These are phyloP conservation scores for Hyperoplus immaculatus DNA, from an alignment of 2,797 vertebrate genomes.

Conservation along the genomic window DNA sequence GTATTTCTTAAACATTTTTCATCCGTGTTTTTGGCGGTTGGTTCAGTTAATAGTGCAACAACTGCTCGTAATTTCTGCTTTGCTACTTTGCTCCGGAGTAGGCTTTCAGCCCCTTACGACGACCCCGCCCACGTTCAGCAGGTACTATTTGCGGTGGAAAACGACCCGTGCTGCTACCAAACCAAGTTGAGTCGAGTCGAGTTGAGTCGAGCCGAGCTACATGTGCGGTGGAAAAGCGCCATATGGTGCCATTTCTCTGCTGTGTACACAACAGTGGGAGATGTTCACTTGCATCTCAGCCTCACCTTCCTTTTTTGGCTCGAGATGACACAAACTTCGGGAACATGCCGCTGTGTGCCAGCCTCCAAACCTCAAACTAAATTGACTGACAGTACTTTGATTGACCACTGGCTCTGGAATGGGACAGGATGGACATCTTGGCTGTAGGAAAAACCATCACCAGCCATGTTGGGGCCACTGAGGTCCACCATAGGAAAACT, in stretches of 20 bases:
- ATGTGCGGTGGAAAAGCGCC: no score
- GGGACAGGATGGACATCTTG: slow-evolving; percentile 32
- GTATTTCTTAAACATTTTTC: no score
- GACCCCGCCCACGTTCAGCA: no score
- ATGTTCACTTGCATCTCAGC: slow-evolving; percentile 26
- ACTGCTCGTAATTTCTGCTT: no score
- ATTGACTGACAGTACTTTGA: slow-evolving; percentile 47
- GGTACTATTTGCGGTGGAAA: no score
- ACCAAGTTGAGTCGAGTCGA: no score
- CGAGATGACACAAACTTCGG: slow-evolving; percentile 64
- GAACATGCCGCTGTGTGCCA: slow-evolving; percentile 32
- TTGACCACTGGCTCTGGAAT: slow-evolving; percentile 33
- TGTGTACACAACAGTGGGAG: slow-evolving; percentile 49
- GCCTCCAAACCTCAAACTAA: slow-evolving; percentile 42
- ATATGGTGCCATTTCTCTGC: slow-evolving; percentile 28
- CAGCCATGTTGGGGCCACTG: slow-evolving; percentile 44
- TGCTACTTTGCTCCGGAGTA: no score
- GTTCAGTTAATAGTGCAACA: no score
- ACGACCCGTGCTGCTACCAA: no score
- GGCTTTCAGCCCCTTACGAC: no score
- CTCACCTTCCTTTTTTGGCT: slow-evolving; percentile 52
- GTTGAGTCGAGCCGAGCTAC: no score
- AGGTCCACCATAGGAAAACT: slow-evolving; percentile 6
- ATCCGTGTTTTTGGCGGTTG: no score
- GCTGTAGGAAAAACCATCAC: slow-evolving; percentile 20